Evolutionary conservation across 2,797 vertebrate species (phyloP).

Genomic region (Petrocephalus sullivani): DNA sequence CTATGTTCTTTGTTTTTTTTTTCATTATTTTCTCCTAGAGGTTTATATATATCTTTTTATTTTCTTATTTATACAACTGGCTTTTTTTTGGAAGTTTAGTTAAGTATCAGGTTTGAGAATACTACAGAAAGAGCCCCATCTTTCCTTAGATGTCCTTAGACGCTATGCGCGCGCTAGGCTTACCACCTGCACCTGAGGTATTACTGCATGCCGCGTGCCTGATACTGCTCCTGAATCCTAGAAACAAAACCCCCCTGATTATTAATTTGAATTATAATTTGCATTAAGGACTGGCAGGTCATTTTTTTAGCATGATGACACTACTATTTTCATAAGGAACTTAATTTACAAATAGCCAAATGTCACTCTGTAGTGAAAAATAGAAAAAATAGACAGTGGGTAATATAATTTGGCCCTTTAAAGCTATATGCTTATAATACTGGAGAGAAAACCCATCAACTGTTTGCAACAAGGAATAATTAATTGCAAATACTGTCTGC

Average conservation of each 20-base stretch:
- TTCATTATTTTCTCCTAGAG: not conserved
- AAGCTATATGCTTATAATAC: constrained; percentile 64
- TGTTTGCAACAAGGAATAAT: constrained; percentile 60
- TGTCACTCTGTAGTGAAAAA: constrained; percentile 4
- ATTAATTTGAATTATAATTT: constrained; percentile 62
- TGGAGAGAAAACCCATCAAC: constrained; percentile 74
- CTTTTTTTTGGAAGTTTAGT: not conserved
- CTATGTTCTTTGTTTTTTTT: not conserved
- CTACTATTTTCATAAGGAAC: constrained; percentile 62
- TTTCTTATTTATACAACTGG: not conserved
- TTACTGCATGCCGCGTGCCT: not conserved
- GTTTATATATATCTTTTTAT: not conserved
- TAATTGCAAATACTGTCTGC: constrained; percentile 56
- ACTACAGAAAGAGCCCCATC: not conserved
- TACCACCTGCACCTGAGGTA: not conserved
- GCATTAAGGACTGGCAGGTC: constrained; percentile 59
- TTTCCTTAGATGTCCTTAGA: not conserved
- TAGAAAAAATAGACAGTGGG: constrained; percentile 24
- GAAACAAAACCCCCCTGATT: constrained; percentile 53
- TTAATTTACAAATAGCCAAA: constrained; percentile 68
- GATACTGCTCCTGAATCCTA: constrained; percentile 47
- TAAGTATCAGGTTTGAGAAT: not conserved
- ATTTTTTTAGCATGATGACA: constrained; percentile 65
- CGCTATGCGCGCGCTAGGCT: not conserved
- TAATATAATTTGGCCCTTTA: constrained; percentile 61